phyloP scores from a whole-genome alignment of 2,113 vertebrate species.

The Sialia sialis region DNA sequence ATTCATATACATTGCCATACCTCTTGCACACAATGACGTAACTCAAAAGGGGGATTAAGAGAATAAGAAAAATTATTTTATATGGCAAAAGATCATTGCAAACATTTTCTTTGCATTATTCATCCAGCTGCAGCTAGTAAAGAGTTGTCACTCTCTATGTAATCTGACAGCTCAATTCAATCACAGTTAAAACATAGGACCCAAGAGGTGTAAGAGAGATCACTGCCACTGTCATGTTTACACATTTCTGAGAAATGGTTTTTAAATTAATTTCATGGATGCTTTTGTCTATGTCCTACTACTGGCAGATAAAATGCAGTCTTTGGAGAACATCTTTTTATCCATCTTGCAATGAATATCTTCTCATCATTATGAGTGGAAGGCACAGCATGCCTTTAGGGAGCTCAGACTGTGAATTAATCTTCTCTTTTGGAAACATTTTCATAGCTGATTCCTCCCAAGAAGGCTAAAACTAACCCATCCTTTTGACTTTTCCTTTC shows the following conservation, averaged over 20 bases:
- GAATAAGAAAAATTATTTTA: background rate
- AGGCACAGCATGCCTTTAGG: background rate
- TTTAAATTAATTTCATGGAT: conserved; percentile 45
- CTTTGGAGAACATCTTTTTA: conserved; percentile 39
- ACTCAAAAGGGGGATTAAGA: background rate
- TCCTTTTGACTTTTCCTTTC: background rate
- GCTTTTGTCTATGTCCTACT: background rate
- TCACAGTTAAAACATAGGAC: conserved; percentile 45
- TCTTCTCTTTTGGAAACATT: conserved; percentile 1
- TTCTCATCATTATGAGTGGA: background rate
- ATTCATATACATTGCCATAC: background rate
- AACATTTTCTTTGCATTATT: conserved; percentile 40
- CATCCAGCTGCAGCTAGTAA: background rate
- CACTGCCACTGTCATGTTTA: conserved; percentile 45
- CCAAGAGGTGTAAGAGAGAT: conserved; percentile 40
- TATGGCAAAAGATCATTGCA: background rate
- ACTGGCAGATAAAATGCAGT: conserved; percentile 5
- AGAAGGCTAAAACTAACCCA: background rate
- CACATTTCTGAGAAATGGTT: conserved; percentile 18
- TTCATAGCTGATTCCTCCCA: background rate
- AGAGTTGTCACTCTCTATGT: conserved; percentile 15
- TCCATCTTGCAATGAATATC: background rate
- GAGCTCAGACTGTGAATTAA: conserved; percentile 18
- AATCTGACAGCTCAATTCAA: conserved; percentile 51
- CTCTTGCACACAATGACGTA: background rate